phyloP scores from a whole-genome alignment of 2,113 vertebrate genomes.

The Jaculus jaculus region DNA sequence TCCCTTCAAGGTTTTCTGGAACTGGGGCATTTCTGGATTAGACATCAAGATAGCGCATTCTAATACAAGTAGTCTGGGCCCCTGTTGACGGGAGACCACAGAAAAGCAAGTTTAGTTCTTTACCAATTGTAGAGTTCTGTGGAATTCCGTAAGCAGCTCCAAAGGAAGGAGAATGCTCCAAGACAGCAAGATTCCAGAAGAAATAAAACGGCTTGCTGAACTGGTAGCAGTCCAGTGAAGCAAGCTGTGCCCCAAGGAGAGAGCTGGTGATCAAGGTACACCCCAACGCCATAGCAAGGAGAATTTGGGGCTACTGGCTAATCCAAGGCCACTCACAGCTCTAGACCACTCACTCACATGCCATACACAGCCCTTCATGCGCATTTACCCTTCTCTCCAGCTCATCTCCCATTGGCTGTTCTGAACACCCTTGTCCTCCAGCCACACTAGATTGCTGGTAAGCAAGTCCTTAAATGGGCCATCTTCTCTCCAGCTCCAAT shows the following conservation, averaged over 20 bases:
- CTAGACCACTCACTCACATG: neutral
- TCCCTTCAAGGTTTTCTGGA: neutral
- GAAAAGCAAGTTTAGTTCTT: conserved; percentile 7
- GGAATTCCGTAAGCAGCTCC: neutral
- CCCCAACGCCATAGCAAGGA: neutral
- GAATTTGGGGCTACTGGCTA: neutral
- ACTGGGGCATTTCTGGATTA: neutral
- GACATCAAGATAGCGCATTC: neutral
- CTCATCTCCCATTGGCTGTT: neutral
- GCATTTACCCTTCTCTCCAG: neutral
- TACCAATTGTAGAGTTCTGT: neutral
- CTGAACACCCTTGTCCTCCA: neutral
- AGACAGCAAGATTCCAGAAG: neutral
- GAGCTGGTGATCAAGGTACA: neutral
- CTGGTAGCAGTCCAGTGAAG: neutral
- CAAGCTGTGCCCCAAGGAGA: neutral
- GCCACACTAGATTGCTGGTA: neutral
- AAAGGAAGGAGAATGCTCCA: neutral
- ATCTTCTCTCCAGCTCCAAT: neutral
- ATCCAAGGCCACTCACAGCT: neutral
- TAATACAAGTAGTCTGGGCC: neutral
- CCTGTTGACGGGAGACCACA: neutral
- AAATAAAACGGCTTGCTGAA: neutral
- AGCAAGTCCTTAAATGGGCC: neutral
- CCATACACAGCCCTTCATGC: neutral